A percentile compares a stretch with the other conserved stretches of the same genome.
These are phyloP conservation scores for Xenopus laevis DNA, from an alignment of 2,113 vertebrate species.

Conservation along the genomic window DNA sequence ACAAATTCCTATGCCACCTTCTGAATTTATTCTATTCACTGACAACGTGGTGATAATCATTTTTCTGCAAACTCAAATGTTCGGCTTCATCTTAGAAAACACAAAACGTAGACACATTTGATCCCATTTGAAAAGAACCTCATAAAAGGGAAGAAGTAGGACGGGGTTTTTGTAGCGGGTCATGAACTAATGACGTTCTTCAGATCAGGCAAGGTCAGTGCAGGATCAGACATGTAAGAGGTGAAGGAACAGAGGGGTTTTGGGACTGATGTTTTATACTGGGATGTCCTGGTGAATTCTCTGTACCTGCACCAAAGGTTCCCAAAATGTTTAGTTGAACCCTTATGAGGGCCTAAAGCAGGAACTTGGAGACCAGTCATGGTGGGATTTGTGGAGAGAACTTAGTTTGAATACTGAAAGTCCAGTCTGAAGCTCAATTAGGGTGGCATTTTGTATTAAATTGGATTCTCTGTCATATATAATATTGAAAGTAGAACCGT, in stretches of 20 bases:
- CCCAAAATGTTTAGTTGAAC: too few species aligned
- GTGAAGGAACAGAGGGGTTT: neutral
- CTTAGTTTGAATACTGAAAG: too few species aligned
- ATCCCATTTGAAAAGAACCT: constrained; percentile 13
- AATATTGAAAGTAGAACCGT: too few species aligned
- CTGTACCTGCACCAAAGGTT: too few species aligned
- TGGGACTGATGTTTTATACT: neutral
- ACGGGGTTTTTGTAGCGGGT: constrained; percentile 2
- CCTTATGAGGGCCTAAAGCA: too few species aligned
- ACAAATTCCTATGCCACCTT: neutral
- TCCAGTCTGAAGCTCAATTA: too few species aligned
- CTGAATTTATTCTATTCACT: neutral
- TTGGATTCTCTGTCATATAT: too few species aligned
- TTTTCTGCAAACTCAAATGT: neutral
- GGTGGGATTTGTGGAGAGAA: too few species aligned
- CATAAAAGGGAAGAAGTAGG: constrained; percentile 6
- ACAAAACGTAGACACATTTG: constrained; percentile 14
- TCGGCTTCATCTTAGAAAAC: neutral
- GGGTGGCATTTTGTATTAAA: too few species aligned
- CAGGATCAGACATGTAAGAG: constrained; percentile 29
- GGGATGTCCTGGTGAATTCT: too few species aligned
- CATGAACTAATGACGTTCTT: constrained; percentile 5
- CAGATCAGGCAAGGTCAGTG: constrained; percentile 5
- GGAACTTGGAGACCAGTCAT: too few species aligned
- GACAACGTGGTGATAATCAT: too few species aligned